phyloP scores from a whole-genome alignment of 2,113 vertebrate species.

The Nematolebias whitei region DNA sequence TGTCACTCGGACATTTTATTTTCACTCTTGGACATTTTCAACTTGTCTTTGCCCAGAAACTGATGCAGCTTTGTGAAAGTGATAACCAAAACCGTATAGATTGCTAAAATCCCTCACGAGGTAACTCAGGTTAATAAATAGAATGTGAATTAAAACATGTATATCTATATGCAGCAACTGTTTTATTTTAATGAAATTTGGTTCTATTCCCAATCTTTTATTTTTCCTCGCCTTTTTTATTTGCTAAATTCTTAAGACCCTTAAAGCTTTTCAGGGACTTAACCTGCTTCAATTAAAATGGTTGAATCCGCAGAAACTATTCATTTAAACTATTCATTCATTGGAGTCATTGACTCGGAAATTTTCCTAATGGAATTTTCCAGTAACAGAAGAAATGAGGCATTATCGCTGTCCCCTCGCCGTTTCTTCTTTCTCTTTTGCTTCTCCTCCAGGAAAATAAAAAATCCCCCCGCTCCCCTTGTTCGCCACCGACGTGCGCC shows the following conservation, averaged over 20 bases:
- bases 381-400: conserved; percentile 55
- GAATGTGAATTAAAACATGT: too few relatives aligned
- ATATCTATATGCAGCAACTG: too few relatives aligned
- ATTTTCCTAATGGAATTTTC: conserved; percentile 68
- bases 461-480: conserved; percentile 29
- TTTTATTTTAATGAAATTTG: neutral
- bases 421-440: conserved; percentile 18
- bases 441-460: conserved; percentile 29
- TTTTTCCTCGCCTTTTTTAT: neutral
- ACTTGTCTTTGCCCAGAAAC: neutral
- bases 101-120: too few relatives aligned
- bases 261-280: conserved; percentile 33
- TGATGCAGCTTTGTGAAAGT: too few relatives aligned
- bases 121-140: too few relatives aligned
- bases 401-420: conserved; percentile 50
- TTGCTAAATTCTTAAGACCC: neutral
- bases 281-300: conserved; percentile 59
- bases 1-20: neutral
- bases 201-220: neutral
- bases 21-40: neutral
- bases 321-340: conserved; percentile 60
- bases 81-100: too few relatives aligned
- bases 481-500: conserved; percentile 7
- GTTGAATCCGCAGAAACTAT: conserved; percentile 49
- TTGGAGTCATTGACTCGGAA: conserved; percentile 54